These are phyloP conservation scores for Amiota mariae DNA, from an alignment of 2,888 invertebrate genomes.

Conservation along the genomic window DNA sequence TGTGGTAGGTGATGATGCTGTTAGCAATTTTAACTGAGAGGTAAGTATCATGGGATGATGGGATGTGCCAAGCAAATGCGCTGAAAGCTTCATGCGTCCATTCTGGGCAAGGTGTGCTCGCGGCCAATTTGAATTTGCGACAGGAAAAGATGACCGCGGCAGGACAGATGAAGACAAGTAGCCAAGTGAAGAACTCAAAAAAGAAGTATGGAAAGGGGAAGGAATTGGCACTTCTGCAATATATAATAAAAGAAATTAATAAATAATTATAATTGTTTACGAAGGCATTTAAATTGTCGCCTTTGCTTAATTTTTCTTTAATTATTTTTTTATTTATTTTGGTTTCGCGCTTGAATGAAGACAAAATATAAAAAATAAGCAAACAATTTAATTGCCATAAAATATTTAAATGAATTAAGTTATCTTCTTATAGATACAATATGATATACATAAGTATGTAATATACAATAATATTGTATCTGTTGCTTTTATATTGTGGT, in stretches of 20 bases:
- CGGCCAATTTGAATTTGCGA: conserved; percentile 1
- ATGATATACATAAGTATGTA: background rate
- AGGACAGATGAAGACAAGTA: background rate
- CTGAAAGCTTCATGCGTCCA: background rate
- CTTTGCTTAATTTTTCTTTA: conserved; percentile 26
- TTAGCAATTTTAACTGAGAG: background rate
- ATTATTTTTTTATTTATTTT: conserved; percentile 9
- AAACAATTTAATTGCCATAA: conserved; percentile 27
- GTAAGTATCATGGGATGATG: background rate
- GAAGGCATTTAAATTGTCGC: conserved; percentile 48
- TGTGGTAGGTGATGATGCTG: background rate
- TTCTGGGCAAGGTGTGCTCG: conserved; percentile 19
- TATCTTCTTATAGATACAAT: background rate
- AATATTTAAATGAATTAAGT: conserved; percentile 24
- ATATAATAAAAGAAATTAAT: conserved; percentile 9
- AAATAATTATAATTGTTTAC: conserved; percentile 48
- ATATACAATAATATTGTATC: background rate
- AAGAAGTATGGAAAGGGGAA: background rate
- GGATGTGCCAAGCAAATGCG: conserved; percentile 10
- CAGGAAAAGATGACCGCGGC: background rate
- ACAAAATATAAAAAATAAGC: background rate
- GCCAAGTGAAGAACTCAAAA: background rate
- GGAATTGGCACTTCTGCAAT: too few relatives aligned
- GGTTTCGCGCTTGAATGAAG: background rate
- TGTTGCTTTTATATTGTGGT: background rate